Conservation (phyloP, 2,888 invertebrate species). For the Drosophila falleni region DNA sequence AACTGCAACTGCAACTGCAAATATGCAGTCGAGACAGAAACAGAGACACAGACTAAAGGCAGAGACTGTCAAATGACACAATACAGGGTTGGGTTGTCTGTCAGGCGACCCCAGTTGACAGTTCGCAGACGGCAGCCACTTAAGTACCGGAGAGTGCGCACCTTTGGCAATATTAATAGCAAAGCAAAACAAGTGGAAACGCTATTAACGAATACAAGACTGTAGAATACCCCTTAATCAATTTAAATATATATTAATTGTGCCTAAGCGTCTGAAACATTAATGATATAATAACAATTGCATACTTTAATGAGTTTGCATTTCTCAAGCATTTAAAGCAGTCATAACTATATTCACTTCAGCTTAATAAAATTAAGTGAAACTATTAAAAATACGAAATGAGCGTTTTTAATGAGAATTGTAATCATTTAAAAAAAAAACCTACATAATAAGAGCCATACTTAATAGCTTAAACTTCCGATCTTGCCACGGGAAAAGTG, state of each 20-base stretch:
- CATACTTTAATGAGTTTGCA: not conserved
- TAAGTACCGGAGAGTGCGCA: conserved; percentile 78
- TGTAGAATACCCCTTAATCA: not conserved
- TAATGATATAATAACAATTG: not conserved
- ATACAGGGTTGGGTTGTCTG: conserved; percentile 44
- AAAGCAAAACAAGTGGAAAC: conserved; percentile 43
- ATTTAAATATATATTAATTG: not conserved
- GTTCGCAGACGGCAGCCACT: conserved; percentile 79
- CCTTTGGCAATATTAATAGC: conserved; percentile 81
- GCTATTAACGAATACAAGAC: too few relatives aligned
- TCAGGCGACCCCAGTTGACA: conserved; percentile 70
- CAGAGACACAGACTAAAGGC: conserved; percentile 43
- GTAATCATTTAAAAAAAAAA: too few relatives aligned
- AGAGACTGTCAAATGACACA: conserved; percentile 77
- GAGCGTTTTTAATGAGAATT: too few relatives aligned
- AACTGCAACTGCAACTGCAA: conserved; percentile 20
- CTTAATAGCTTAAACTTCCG: too few relatives aligned
- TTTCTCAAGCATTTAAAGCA: not conserved
- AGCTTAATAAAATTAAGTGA: too few relatives aligned
- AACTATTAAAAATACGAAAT: too few relatives aligned
- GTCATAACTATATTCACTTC: not conserved
- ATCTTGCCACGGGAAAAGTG: too few relatives aligned
- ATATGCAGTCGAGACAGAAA: conserved; percentile 19
- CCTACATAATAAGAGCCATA: too few relatives aligned
- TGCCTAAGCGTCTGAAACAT: too few relatives aligned